Evolutionary conservation across 64 coral and sea anemone genomes (phyloP), one percentile per base, ranked within the genome.

Genomic region (Stichodactyla helianthus): DNA sequence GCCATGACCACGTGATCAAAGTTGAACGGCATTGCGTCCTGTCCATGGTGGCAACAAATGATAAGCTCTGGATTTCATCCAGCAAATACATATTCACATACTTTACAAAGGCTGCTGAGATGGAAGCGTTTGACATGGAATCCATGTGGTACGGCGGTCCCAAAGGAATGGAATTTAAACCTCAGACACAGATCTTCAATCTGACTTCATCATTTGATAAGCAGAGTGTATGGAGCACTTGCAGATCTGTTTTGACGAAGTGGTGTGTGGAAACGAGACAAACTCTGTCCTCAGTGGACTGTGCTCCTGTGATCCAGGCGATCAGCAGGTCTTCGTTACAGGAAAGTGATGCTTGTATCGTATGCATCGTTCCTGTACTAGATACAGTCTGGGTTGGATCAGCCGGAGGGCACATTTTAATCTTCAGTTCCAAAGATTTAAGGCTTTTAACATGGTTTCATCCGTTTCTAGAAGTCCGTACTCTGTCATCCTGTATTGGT

Each of bases 331-430:
- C 59, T 51, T 22, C 58, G 8, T 79, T 77, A 28, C 51, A 84
- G 5, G 87, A 87, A n/a, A 55, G 84, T 71, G 87, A 82, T 60
- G 83, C 91, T 1, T 86, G 85, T 86, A 92, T 98, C 44, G 91
- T 86, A 19, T 98, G 93, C 88, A 81, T 98, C 10, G 60, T 85
- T 26, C 93, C 93, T n/a, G 89, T 89, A 19, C 55, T 35, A 17
- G 96, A 98, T 77, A 92, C 96, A 22, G 23, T 98, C 59, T 98
- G 96, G 96, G 89, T 93, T 14, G 96, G 96, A 23, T 92, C 85
- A 35, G 90, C 83, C 60, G 88, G 93, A 81, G 96, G 96, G 15
- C 88, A 89, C 22, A 86, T 98, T 51, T 31, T 98, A 53, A 95
- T 98, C 55, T 92, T 92, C 76, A 91, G 90, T 77, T 86, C 93